Evolutionary conservation across 2,113 vertebrate species (phyloP).

Genomic region (Ceyx melanurus): DNA sequence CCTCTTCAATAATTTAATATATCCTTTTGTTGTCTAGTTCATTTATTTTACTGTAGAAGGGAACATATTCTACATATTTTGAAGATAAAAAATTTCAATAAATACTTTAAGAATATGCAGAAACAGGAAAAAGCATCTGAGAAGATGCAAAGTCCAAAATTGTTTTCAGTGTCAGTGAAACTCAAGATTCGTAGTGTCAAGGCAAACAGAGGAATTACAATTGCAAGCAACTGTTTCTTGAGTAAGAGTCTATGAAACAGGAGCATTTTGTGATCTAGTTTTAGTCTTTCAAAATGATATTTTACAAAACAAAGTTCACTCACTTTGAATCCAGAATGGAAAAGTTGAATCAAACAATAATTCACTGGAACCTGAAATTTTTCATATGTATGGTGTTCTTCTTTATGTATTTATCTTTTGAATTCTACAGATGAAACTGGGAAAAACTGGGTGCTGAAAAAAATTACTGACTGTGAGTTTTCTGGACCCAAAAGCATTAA

Average conservation of each 20-base stretch:
- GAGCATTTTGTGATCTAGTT: accelerated
- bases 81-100: not conserved
- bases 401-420: not conserved
- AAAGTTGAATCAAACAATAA: not conserved
- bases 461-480: not conserved
- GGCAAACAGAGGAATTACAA: not conserved
- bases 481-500: not conserved
- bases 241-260: not conserved
- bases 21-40: not conserved
- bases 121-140: not conserved
- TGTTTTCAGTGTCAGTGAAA: not conserved
- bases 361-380: not conserved
- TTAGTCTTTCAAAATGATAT: not conserved
- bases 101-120: not conserved
- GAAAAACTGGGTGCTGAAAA: not conserved
- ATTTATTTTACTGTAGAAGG: not conserved
- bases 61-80: not conserved
- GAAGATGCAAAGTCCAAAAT: not conserved
- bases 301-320: not conserved
- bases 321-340: not conserved
- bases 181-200: not conserved
- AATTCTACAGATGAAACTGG: not conserved
- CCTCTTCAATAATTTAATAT: slow-evolving; percentile 8
- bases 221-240: not conserved
- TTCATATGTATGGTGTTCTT: not conserved